These are phyloP conservation scores for Wiebesia pumilae DNA, from an alignment of 1,140 invertebrate species.

Conservation along the genomic window DNA sequence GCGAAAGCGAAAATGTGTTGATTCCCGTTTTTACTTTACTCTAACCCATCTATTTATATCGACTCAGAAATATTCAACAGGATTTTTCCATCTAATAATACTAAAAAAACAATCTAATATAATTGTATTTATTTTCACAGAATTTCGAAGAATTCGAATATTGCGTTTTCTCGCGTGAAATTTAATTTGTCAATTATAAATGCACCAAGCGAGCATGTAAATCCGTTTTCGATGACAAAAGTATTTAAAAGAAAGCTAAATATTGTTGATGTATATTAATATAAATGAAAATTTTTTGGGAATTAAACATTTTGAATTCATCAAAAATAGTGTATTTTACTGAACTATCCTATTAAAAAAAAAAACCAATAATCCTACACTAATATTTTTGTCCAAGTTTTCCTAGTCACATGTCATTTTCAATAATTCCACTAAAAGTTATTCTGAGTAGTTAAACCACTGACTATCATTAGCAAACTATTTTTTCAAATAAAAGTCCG, in stretches of 20 bases:
- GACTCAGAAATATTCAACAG: not conserved
- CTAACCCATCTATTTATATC: not conserved
- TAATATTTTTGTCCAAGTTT: not conserved
- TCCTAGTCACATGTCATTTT: not conserved
- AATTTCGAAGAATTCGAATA: not conserved
- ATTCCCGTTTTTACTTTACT: conserved; percentile 26
- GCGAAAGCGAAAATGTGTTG: conserved; percentile 45
- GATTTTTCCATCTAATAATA: not conserved
- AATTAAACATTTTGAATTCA: conserved; percentile 64
- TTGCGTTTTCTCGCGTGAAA: conserved; percentile 8
- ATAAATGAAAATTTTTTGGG: conserved; percentile 64
- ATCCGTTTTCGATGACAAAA: conserved; percentile 7
- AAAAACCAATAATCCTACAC: not conserved
- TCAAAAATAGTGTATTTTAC: conserved; percentile 39
- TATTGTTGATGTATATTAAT: conserved; percentile 54
- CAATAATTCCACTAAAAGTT: not conserved
- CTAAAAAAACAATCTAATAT: not conserved
- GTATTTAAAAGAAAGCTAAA: conserved; percentile 34
- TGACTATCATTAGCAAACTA: not conserved
- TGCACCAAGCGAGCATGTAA: conserved; percentile 1
- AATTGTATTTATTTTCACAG: not conserved
- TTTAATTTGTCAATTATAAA: not conserved
- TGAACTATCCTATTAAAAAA: not conserved
- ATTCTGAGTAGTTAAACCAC: not conserved
- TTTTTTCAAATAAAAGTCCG: not conserved